Evolutionary conservation across 1,140 invertebrate genomes (phyloP), one percentile per base, ranked within the genome.

Genomic region (Pentalonia nigronervosa): DNA sequence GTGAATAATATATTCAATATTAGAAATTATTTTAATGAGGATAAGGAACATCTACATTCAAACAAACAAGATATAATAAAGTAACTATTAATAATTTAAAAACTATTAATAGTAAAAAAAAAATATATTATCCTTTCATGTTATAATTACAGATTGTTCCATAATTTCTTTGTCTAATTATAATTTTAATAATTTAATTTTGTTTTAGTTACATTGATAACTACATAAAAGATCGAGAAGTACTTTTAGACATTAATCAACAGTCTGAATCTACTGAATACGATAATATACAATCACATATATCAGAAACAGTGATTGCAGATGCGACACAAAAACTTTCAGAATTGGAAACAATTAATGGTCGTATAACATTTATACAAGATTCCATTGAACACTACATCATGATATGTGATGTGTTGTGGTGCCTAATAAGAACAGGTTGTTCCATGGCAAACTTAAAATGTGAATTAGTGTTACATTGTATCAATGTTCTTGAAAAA

Each of bases 331-430:
- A 86, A 17, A 93, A 93, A 21, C 23, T 41, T 20, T 50, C 23
- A 34, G 9, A 93, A 17, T 56, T 86, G 6, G 34, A 93, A 41
- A 86, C 34, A 25, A 84, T 56, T 23, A 41, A 53, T 30, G 25
- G 25, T 2, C 34, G 23, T 25, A 45, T 93, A 11, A 84, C 48
- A 30, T 48, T 86, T 45, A 14, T 93, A 30, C 67, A 56, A 20
- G 91, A 93, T 53, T 86, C 91, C 1, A 56, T 93, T 25, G 91
- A 93, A 86, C 81, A 86, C 8, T 93, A 93, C 53, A 93, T 93
- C 17, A 93, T 86, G 21, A 93, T 86, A 1, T 56, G 34, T 45
- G 91, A 93, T 53, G 81, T 92, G 7, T 41, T 86, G 41, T 86
- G 48, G 48, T 93, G 91, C 53, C 23, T 93, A 2, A 86, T 56